A percentile compares a stretch with the other conserved stretches of the same genome.
phyloP scores from a whole-genome alignment of 1,140 invertebrate species.

The Glossosoma conforme region DNA sequence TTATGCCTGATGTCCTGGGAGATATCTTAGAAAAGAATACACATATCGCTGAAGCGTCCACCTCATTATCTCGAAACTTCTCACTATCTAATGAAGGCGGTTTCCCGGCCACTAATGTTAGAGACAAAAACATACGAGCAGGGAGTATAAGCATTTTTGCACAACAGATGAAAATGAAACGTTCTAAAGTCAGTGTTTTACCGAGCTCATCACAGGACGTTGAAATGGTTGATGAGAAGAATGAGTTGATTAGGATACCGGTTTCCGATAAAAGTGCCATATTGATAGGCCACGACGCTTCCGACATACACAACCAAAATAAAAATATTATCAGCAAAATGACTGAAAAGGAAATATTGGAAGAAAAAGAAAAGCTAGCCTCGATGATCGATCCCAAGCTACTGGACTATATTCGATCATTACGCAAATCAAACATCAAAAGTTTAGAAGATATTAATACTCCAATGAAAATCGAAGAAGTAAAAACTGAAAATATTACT shows the following conservation, averaged over 20 bases:
- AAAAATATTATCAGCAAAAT: slow-evolving; percentile 61
- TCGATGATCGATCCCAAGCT: slow-evolving; percentile 61
- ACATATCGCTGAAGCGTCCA: slow-evolving; percentile 26
- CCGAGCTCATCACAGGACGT: slow-evolving; percentile 36
- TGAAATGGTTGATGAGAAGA: slow-evolving; percentile 20
- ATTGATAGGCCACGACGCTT: slow-evolving; percentile 50
- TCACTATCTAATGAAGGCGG: slow-evolving; percentile 31
- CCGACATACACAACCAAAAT: slow-evolving; percentile 72
- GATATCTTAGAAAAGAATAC: slow-evolving; percentile 57
- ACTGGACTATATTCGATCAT: slow-evolving; percentile 61
- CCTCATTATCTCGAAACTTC: slow-evolving; percentile 28
- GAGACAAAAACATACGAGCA: slow-evolving; percentile 28
- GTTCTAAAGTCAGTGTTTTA: slow-evolving; percentile 37
- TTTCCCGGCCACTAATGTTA: slow-evolving; percentile 37
- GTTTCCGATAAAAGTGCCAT: slow-evolving; percentile 45
- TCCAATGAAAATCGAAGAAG: slow-evolving; percentile 26
- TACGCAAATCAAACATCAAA: slow-evolving; percentile 40
- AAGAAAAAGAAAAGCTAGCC: slow-evolving; percentile 65
- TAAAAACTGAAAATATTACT: slow-evolving; percentile 27
- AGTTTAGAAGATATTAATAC: slow-evolving; percentile 13
- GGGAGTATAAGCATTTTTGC: slow-evolving; percentile 36
- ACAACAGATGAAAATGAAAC: slow-evolving; percentile 33
- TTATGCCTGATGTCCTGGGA: slow-evolving; percentile 51
- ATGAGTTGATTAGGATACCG: too few relatives aligned
- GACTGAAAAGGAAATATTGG: slow-evolving; percentile 68